Evolutionary conservation across 2,797 vertebrate species (phyloP).

Genomic region (Dallia pectoralis): DNA sequence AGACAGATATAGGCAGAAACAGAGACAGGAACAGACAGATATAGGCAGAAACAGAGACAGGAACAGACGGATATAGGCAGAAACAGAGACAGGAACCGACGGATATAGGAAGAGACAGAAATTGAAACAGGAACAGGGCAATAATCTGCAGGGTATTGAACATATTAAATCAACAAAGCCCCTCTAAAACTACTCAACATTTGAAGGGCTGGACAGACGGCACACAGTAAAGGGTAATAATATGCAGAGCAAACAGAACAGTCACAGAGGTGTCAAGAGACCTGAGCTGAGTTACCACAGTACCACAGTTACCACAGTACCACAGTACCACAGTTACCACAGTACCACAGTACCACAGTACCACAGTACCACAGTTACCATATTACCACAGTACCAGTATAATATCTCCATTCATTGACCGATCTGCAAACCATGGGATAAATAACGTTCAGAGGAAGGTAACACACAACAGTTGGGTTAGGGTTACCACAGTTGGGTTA

Average conservation of each 20-base stretch:
- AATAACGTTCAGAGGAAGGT: not conserved
- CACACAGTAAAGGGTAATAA: not conserved
- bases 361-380: too few species aligned
- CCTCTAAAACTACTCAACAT: not conserved
- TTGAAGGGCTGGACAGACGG: slow-evolving; percentile 1
- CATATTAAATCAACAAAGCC: too few species aligned
- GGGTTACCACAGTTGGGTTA: too few species aligned
- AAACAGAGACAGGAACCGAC: not conserved
- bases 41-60: too few species aligned
- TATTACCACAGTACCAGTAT: too few species aligned
- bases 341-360: too few species aligned
- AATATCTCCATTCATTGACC: not conserved
- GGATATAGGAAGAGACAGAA: not conserved
- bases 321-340: too few species aligned
- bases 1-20: not conserved
- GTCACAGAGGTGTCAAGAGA: slow-evolving; percentile 10
- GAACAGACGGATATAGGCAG: not conserved
- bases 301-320: too few species aligned
- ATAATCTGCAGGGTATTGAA: too few species aligned
- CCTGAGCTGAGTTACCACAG: not conserved
- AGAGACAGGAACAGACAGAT: too few species aligned
- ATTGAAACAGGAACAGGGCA: not conserved
- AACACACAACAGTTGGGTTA: not conserved
- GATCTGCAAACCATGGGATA: not conserved
- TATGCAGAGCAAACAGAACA: slow-evolving; percentile 4